Evolutionary conservation across 2,113 vertebrate genomes (phyloP), one percentile per base, ranked within the genome.

Genomic region (Nannobrachium achirus): DNA sequence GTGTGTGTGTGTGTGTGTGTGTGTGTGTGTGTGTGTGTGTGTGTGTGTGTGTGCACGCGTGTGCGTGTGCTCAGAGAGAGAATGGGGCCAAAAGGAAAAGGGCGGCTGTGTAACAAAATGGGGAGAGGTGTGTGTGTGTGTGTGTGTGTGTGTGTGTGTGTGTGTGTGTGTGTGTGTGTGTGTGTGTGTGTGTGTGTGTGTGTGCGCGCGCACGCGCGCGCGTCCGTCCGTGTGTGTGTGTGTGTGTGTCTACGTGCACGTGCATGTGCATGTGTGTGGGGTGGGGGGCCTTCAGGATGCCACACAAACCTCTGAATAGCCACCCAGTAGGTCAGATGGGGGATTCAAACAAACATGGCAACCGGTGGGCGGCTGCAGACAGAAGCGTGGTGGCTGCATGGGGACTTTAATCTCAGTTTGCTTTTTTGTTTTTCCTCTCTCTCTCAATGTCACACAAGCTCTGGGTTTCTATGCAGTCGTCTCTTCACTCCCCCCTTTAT

Each of bases 261-360:
- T 38, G 69, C 44, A 20, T 15, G 60, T 60, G 19, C 19, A 3
- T 45, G 16, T 20, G 59, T 20, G n/a, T 19, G 61, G 38, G 38
- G 62, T 73, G 56, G 56, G n/a, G 64, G 56, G 61, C 49, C 75
- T 71, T 66, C 42, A 75, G 66, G 71, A 74, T 80, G 76, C 71
- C 69, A 64, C 76, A 88, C 78, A 81, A 80, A 56, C 65, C 6
- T 61, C 25, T 40, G 46, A 87, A 70, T 73, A 72, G 68, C 75
- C 59, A 69, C 62, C 52, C 66, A 68, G 58, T 55, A 13, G 46
- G 60, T 65, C 14, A 58, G 61, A 64, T 56, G 66, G 69, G 58
- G 68, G 52, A 45, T 65, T 48, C 48, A 16, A 10, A 45, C 68
- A 63, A 46, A 81, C 63, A 63, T 80, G 72, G 61, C 70, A 80